Evolutionary conservation across 1,140 invertebrate species (phyloP).

Genomic region (Aphelenchoides besseyi): DNA sequence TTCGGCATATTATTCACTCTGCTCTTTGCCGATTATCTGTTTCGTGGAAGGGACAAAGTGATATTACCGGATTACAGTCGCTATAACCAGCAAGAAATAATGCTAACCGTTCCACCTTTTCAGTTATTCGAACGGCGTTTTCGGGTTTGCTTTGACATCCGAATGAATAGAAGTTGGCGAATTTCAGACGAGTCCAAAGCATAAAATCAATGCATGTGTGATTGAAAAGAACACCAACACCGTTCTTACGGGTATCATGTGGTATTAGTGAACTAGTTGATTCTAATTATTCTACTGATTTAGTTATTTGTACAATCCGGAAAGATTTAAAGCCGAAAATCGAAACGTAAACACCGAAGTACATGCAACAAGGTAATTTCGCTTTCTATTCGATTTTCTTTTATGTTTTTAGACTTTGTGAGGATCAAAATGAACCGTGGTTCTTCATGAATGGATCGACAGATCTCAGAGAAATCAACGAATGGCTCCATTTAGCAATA

Average conservation of each 20-base stretch:
- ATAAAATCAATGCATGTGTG: slow-evolving; percentile 26
- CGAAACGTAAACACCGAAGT: slow-evolving; percentile 21
- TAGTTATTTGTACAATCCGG: slow-evolving; percentile 23
- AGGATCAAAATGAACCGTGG: slow-evolving; percentile 23
- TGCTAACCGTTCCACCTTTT: background rate
- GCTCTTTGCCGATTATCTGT: background rate
- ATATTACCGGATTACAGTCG: background rate
- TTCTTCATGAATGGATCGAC: background rate
- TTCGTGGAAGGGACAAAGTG: background rate
- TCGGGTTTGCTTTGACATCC: no score
- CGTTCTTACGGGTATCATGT: slow-evolving; percentile 28
- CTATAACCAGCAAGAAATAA: background rate
- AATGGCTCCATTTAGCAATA: slow-evolving; percentile 3
- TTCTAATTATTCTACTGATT: background rate
- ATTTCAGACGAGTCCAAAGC: background rate
- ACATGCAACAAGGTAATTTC: slow-evolving; percentile 5
- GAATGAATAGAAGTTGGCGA: no score
- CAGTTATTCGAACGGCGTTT: background rate
- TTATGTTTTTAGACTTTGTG: slow-evolving; percentile 27
- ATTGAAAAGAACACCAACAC: slow-evolving; percentile 32
- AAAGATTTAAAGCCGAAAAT: slow-evolving; percentile 23
- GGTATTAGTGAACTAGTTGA: background rate
- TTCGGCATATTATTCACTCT: background rate
- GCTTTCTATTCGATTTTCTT: background rate
- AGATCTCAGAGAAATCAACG: background rate